phyloP scores from a whole-genome alignment of 2,888 invertebrate species.

The Rotaria macrura region DNA sequence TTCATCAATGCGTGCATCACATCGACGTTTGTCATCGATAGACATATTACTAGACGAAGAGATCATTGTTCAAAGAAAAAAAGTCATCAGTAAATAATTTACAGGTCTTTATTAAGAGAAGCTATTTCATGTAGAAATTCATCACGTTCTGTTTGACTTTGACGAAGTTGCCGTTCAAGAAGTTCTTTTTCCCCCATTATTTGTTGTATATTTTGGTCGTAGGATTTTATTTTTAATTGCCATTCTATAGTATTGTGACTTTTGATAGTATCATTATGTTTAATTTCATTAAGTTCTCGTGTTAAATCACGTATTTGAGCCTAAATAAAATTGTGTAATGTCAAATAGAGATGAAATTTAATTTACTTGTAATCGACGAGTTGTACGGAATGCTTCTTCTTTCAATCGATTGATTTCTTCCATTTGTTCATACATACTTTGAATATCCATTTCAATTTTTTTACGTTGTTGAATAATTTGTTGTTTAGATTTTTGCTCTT shows the following conservation, averaged over 20 bases:
- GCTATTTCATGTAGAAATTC: slow-evolving; percentile 30
- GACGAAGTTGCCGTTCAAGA: slow-evolving; percentile 6
- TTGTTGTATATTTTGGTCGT: slow-evolving; percentile 81
- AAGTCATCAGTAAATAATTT: neutral
- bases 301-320: neutral
- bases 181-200: slow-evolving; percentile 57
- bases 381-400: slow-evolving; percentile 48
- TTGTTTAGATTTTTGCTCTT: slow-evolving; percentile 83
- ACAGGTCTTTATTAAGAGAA: neutral
- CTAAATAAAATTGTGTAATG: neutral
- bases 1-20: slow-evolving; percentile 82
- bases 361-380: neutral
- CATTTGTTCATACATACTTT: slow-evolving; percentile 63
- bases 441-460: slow-evolving; percentile 84
- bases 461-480: slow-evolving; percentile 75
- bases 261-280: neutral
- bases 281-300: neutral
- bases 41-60: slow-evolving; percentile 52
- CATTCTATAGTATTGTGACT: slow-evolving; percentile 60
- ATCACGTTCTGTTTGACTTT: slow-evolving; percentile 16
- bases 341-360: neutral
- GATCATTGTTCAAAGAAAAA: neutral
- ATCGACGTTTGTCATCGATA: slow-evolving; percentile 70
- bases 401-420: slow-evolving; percentile 73
- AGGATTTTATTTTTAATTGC: slow-evolving; percentile 71